A percentile compares a stretch with the other conserved stretches of the same genome.
Evolutionary conservation across 53 echinoderm and acorn worm genomes (phyloP).

Genomic region (Luidia sarsii): DNA sequence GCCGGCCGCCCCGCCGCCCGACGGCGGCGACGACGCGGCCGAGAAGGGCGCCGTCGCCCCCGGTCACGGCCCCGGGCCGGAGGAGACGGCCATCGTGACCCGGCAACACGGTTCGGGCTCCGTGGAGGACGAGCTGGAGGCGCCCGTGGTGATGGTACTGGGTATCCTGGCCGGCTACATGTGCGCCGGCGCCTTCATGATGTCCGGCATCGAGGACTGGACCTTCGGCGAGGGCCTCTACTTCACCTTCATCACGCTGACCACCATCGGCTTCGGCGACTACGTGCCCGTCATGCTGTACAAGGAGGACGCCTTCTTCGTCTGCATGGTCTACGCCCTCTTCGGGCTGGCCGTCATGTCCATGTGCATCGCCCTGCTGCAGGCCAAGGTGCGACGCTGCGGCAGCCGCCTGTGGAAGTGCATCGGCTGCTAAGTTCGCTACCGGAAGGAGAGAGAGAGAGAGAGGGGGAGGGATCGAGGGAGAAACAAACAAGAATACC

Average conservation of each 20-base stretch:
- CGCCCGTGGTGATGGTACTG: conserved; percentile 70
- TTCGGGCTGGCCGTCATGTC: conserved; percentile 89
- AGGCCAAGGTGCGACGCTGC: conserved; percentile 61
- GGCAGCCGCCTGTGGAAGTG: conserved; percentile 35
- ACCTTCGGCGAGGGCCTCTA: conserved; percentile 65
- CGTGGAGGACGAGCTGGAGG: conserved; percentile 47
- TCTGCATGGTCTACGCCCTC: conserved; percentile 69
- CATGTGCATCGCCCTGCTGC: conserved; percentile 77
- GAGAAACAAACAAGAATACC: too few relatives aligned
- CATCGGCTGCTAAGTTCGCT: conserved; percentile 46
- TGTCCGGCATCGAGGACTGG: conserved; percentile 66
- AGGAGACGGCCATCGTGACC: conserved; percentile 5
- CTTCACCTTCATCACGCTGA: conserved; percentile 85
- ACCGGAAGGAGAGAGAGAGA: too few relatives aligned
- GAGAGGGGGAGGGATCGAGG: too few relatives aligned
- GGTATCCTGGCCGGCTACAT: conserved; percentile 69
- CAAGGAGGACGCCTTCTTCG: conserved; percentile 53
- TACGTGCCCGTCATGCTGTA: conserved; percentile 67
- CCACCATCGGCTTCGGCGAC: conserved; percentile 88
- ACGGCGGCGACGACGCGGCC: background rate
- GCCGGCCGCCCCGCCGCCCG: background rate
- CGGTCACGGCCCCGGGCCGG: background rate
- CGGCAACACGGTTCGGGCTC: conserved; percentile 10
- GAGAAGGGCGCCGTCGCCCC: background rate
- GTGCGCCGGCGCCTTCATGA: conserved; percentile 59